Conservation (phyloP, 37 sponge, comb jelly and placozoan genomes). For the Bolinopsis microptera region DNA sequence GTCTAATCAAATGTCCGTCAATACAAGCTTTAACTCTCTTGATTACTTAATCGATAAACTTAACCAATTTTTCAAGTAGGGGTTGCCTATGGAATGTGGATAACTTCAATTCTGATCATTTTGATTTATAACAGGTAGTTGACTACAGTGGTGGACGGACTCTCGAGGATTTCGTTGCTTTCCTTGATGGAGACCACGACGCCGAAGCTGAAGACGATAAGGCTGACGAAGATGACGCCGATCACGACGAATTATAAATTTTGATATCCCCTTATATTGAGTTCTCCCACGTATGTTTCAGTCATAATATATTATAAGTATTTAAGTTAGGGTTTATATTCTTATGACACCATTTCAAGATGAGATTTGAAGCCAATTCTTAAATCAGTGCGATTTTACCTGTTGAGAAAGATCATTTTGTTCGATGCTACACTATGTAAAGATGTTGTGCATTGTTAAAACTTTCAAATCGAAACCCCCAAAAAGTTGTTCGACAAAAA, state of each 20-base stretch:
- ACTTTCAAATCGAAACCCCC: background rate
- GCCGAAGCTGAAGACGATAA: constrained; percentile 65
- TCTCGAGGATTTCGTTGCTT: constrained; percentile 79
- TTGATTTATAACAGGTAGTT: too few relatives aligned
- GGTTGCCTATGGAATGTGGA: too few relatives aligned
- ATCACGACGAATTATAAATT: constrained; percentile 20
- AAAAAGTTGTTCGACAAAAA: background rate
- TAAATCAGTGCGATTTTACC: background rate
- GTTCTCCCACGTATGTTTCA: background rate
- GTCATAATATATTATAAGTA: background rate
- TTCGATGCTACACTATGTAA: too few relatives aligned
- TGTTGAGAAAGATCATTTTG: too few relatives aligned
- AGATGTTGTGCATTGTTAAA: background rate
- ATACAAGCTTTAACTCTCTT: too few relatives aligned
- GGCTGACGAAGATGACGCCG: constrained; percentile 67
- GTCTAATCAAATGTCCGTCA: too few relatives aligned
- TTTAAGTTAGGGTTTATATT: background rate
- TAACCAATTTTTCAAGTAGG: too few relatives aligned
- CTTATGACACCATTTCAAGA: background rate
- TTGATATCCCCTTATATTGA: background rate
- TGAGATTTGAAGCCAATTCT: background rate
- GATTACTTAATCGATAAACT: too few relatives aligned
- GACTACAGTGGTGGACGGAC: constrained; percentile 89
- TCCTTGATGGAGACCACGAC: constrained; percentile 69
- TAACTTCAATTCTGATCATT: too few relatives aligned